Base-by-base conservation (phyloP, 2,797 vertebrate genomes). In the Pseudomugil tenellus region DNA sequence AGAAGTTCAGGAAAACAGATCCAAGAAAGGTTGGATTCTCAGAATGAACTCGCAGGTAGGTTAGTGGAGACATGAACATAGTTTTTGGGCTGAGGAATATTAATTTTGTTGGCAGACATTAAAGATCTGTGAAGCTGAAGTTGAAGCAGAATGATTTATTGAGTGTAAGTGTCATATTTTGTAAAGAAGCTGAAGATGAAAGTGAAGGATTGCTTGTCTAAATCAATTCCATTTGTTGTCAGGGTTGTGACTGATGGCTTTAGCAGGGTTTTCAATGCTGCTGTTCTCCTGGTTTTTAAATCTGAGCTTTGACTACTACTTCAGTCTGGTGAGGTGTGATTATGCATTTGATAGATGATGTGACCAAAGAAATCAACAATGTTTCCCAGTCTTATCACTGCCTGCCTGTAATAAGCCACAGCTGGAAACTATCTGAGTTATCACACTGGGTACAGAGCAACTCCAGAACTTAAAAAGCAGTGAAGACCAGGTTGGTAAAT, bases 141-240 rank as follows among this genome's bases (percentile, higher is more conserved):
- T 69, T 37, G 29, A 51, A 29, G 67, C 29, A 37, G 43, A 21
- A 65, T 74, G 80, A 87, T 84, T 85, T 75, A 86, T 77, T 29
- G 65, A 34, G 55, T 62, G 31, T 17, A 37, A 48, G 60, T 58
- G 63, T 35, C 74, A 63, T 58, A 17, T 60, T 69, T 55, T 41
- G 63, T 83, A 67, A 58, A 57, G 68, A 14, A 25, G 43, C 49
- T 59, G 74, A 62, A 56, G 63, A 66, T 76, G 76, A 67, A 63
- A 54, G 58, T 72, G 83, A 83, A 17, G 53, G 72, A 86, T 74
- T 23, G 32, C 58, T 72, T 10, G 17, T 81, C 72, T 65, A 26
- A 71, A 55, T 55, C 11, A 8, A 55, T 77, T 80, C 26, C 67
- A 48, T 73, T 59, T 75, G 59, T 78, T 63, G 74, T 67, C 61